A percentile compares a stretch with the other conserved stretches of the same genome.
Conservation (phyloP, 2,113 vertebrate genomes). For the Boulengeromyrus knoepffleri region DNA sequence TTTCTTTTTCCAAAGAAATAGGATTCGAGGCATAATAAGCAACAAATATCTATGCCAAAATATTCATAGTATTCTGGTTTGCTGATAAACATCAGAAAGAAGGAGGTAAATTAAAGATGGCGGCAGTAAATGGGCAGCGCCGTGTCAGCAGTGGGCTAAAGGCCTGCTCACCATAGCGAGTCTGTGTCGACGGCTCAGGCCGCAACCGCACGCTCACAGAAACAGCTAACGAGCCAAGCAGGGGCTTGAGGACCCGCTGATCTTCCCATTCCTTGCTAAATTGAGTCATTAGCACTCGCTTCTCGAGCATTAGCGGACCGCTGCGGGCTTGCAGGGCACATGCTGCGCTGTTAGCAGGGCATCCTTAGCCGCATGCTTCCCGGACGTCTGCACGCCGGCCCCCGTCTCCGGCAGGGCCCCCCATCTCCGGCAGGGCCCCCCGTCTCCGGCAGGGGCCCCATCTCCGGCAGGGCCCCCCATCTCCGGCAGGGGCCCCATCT, state of each 20-base stretch:
- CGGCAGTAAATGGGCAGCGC: background rate
- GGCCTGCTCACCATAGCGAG: background rate
- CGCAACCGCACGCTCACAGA: background rate
- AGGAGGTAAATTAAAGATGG: background rate
- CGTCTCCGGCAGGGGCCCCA: too few relatives aligned
- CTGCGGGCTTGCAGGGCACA: slow-evolving; percentile 30
- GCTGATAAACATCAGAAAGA: background rate
- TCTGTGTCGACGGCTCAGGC: background rate
- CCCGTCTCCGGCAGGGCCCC: slow-evolving; percentile 36
- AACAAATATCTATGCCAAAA: background rate
- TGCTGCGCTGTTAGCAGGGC: slow-evolving; percentile 39
- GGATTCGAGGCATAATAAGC: background rate
- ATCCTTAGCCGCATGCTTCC: slow-evolving; percentile 53
- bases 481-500: slow-evolving; percentile 28
- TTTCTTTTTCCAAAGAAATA: background rate
- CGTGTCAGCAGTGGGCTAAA: background rate
- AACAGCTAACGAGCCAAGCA: slow-evolving; percentile 33
- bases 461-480: slow-evolving; percentile 32
- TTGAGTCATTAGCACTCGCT: slow-evolving; percentile 44
- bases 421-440: background rate
- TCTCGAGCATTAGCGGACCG: slow-evolving; percentile 28
- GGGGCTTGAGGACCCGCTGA: slow-evolving; percentile 39
- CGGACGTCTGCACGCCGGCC: slow-evolving; percentile 33
- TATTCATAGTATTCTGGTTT: background rate
- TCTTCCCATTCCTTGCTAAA: slow-evolving; percentile 50